Percentiles rank a stretch among this genome's conserved stretches.
Evolutionary conservation across 2,113 vertebrate genomes (phyloP).

Genomic region (Eidolon helvum): DNA sequence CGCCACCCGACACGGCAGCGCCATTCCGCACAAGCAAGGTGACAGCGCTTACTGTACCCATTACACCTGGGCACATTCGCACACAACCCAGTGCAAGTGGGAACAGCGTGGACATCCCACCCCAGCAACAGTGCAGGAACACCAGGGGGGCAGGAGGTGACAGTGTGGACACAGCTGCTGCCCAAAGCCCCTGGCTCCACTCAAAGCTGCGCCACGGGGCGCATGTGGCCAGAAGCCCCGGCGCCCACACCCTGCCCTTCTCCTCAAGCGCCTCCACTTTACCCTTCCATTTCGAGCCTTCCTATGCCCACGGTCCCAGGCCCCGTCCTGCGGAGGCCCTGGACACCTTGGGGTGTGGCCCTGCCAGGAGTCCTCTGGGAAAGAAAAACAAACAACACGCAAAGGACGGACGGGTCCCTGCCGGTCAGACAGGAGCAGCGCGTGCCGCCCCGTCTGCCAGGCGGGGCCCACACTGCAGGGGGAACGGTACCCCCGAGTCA

Average conservation of each 20-base stretch:
- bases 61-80: accelerated
- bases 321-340: neutral
- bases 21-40: neutral
- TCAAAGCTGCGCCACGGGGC: too few relatives aligned
- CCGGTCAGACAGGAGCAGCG: neutral
- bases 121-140: neutral
- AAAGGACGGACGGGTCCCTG: neutral
- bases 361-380: neutral
- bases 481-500: too few relatives aligned
- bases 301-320: neutral
- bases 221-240: neutral
- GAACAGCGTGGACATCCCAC: accelerated
- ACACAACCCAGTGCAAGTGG: neutral
- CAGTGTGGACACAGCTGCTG: accelerated
- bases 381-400: neutral
- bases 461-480: neutral
- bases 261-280: neutral
- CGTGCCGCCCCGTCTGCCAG: neutral
- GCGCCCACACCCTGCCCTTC: neutral
- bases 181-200: neutral
- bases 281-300: neutral
- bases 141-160: neutral
- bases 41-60: accelerated
- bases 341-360: neutral
- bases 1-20: neutral